These are phyloP conservation scores for Aradophagus sp. DNA, from an alignment of 1,140 invertebrate genomes.

Conservation along the genomic window DNA sequence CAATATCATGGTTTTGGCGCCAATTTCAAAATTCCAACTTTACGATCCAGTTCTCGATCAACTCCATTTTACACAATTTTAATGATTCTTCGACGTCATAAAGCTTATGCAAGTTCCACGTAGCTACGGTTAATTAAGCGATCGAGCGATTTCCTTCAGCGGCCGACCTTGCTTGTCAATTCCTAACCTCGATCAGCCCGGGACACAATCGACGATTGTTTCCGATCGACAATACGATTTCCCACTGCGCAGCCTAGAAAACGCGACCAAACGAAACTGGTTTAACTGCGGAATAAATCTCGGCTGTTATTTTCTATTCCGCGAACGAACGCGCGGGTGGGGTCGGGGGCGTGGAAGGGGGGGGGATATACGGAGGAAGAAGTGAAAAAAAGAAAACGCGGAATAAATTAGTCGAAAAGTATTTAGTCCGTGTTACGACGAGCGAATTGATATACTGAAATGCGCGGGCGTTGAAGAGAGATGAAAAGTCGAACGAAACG, in stretches of 20 bases:
- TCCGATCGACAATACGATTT: constrained; percentile 37
- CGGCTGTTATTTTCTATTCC: constrained; percentile 32
- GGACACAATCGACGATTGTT: constrained; percentile 37
- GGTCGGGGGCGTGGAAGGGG: no score
- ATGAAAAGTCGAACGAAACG: constrained; percentile 4
- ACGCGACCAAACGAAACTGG: constrained; percentile 33
- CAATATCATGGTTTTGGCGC: no score
- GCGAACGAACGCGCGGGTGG: constrained; percentile 34
- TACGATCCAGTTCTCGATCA: no score
- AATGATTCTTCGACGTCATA: no score
- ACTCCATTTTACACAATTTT: no score
- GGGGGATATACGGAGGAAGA: no score
- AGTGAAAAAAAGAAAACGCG: no score
- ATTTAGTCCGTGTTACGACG: constrained; percentile 35
- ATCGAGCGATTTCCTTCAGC: no score
- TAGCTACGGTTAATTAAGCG: background rate
- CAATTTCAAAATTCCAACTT: no score
- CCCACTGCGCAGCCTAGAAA: constrained; percentile 50
- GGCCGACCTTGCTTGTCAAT: constrained; percentile 20
- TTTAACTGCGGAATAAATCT: constrained; percentile 31
- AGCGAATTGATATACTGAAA: constrained; percentile 5
- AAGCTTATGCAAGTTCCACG: no score
- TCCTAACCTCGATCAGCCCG: constrained; percentile 31
- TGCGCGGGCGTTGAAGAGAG: background rate
- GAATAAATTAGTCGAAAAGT: constrained; percentile 20